These are phyloP conservation scores for Tetragonula clypearis DNA, from an alignment of 1,140 invertebrate species.

Conservation along the genomic window DNA sequence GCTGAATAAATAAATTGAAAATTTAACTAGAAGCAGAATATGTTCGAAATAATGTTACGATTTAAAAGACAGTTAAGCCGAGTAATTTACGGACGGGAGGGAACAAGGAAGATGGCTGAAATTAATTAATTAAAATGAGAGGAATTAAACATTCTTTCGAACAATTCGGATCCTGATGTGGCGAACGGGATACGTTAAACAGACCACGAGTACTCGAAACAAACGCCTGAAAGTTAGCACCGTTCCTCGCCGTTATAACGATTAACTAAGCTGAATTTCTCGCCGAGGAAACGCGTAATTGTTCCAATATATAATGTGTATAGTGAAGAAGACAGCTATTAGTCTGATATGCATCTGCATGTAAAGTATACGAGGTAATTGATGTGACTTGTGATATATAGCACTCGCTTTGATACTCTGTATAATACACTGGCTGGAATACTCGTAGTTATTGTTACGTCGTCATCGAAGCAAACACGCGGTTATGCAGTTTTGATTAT, in stretches of 20 bases:
- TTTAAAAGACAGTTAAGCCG: too few species aligned
- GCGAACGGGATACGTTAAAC: background rate
- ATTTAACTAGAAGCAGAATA: too few species aligned
- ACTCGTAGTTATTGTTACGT: slow-evolving; percentile 11
- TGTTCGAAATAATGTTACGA: too few species aligned
- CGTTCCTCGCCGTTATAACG: background rate
- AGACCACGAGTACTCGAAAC: background rate
- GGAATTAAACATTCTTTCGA: background rate
- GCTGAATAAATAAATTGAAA: background rate
- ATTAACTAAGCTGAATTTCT: slow-evolving; percentile 29
- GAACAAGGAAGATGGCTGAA: background rate
- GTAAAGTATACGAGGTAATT: slow-evolving; percentile 40
- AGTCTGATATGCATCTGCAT: slow-evolving; percentile 11
- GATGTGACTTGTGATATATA: slow-evolving; percentile 10
- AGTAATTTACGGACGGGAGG: too few species aligned
- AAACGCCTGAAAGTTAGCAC: background rate
- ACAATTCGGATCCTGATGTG: background rate
- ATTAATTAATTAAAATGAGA: background rate
- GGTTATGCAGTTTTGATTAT: background rate
- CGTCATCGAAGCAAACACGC: background rate
- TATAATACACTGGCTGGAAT: background rate
- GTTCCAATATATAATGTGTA: slow-evolving; percentile 29
- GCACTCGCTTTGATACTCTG: background rate
- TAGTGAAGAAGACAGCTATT: slow-evolving; percentile 13
- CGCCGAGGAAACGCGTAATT: slow-evolving; percentile 37